phyloP scores from a whole-genome alignment of 2,797 vertebrate species.

The Agapornis canus region DNA sequence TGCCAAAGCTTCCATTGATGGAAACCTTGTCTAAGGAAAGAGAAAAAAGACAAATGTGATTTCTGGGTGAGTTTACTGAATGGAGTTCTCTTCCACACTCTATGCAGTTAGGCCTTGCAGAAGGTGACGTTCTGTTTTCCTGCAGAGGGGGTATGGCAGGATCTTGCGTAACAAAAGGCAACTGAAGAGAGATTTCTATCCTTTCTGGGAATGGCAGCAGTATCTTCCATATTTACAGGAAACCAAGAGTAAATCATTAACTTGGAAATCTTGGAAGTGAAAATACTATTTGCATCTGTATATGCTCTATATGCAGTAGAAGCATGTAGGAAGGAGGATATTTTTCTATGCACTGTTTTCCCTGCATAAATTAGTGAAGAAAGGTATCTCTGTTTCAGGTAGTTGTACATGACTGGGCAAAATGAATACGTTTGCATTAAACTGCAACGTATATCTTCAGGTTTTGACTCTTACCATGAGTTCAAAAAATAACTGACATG shows the following conservation, averaged over 20 bases:
- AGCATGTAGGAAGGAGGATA: neutral
- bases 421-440: neutral
- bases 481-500: neutral
- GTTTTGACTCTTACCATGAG: neutral
- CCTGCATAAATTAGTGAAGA: neutral
- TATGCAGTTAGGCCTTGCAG: neutral
- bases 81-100: neutral
- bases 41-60: neutral
- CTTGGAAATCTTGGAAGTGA: neutral
- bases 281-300: neutral
- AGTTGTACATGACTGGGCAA: neutral
- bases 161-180: neutral
- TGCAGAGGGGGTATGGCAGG: neutral
- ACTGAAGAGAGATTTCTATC: neutral
- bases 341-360: neutral
- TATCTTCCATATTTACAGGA: neutral
- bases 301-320: neutral
- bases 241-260: conserved; percentile 14
- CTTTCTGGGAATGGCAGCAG: neutral
- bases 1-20: neutral
- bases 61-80: neutral
- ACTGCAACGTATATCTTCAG: neutral
- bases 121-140: neutral
- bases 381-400: conserved; percentile 1
- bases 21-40: neutral